Evolutionary conservation across 2,113 vertebrate genomes (phyloP).

Genomic region (Noturus placidus): DNA sequence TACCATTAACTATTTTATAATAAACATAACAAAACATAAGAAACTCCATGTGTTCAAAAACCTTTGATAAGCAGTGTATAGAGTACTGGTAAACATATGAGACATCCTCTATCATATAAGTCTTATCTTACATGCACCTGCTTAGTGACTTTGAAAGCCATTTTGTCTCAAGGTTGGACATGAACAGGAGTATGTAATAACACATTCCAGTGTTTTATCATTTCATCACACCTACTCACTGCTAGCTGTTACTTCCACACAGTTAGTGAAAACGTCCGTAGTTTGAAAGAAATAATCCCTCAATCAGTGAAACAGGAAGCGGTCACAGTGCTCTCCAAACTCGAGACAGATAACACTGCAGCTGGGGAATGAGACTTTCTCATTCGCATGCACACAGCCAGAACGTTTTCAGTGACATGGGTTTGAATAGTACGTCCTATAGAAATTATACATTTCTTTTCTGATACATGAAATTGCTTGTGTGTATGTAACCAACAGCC

Average conservation of each 20-base stretch:
- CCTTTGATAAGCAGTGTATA: neutral
- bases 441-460: neutral
- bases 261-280: neutral
- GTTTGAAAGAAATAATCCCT: conserved; percentile 1
- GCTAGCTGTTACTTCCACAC: conserved; percentile 18
- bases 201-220: conserved; percentile 4
- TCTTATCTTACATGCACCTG: neutral
- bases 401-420: neutral
- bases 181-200: neutral
- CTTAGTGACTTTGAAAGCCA: neutral
- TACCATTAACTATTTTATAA: neutral
- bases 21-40: neutral
- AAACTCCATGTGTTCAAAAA: neutral
- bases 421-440: neutral
- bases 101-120: neutral
- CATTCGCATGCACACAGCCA: neutral
- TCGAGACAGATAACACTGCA: conserved; percentile 21
- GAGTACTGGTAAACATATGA: neutral
- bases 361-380: conserved; percentile 1
- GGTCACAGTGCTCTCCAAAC: conserved; percentile 12
- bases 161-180: neutral
- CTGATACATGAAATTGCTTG: neutral
- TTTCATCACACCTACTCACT: conserved; percentile 12
- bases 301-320: conserved; percentile 28
- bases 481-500: neutral